Conservation (phyloP, 2,888 invertebrate genomes). For the Clunio marinus region DNA sequence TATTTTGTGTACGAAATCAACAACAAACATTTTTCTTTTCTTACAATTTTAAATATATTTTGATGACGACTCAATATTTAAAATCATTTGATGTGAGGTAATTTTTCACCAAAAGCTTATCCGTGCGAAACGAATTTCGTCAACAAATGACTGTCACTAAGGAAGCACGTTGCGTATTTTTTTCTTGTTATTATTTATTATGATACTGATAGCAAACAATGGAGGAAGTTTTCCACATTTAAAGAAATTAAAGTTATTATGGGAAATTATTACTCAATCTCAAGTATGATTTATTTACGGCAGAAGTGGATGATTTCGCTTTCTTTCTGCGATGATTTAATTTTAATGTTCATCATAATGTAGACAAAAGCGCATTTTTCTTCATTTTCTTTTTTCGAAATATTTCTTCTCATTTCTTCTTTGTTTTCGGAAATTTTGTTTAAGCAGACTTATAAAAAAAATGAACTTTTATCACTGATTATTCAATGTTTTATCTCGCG, state of each 20-base stretch:
- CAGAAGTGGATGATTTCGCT: slow-evolving; percentile 22
- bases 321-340: slow-evolving; percentile 19
- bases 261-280: slow-evolving; percentile 31
- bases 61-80: no score
- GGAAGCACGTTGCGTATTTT: no score
- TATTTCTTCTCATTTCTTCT: not conserved
- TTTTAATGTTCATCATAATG: not conserved
- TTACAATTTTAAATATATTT: no score
- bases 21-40: no score
- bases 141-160: no score
- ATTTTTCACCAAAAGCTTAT: no score
- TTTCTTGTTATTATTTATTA: no score
- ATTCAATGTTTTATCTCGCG: not conserved
- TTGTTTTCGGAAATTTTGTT: slow-evolving; percentile 12
- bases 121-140: no score
- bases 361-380: slow-evolving; percentile 5
- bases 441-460: not conserved
- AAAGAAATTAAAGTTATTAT: slow-evolving; percentile 1
- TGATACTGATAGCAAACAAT: not conserved
- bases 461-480: slow-evolving; percentile 29
- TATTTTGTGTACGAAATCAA: no score
- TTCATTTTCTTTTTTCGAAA: not conserved
- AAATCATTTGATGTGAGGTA: no score
- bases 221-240: slow-evolving; percentile 15
- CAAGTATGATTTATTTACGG: slow-evolving; percentile 19